Evolutionary conservation across 2,888 invertebrate species (phyloP).

Genomic region (Calameuta pallipes): DNA sequence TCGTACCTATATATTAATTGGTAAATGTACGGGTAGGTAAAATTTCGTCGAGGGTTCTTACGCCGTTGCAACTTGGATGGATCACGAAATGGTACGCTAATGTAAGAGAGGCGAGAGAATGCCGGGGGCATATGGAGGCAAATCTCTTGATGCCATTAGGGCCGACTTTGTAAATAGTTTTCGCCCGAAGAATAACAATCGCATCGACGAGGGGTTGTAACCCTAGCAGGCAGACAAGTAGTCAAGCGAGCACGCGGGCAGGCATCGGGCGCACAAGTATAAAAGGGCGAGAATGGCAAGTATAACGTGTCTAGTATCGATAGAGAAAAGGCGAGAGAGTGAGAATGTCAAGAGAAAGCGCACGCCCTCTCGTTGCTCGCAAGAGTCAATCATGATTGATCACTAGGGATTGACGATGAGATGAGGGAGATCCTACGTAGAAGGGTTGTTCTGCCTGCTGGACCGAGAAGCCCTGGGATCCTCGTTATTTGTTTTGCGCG

Average conservation of each 20-base stretch:
- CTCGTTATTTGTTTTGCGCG: slow-evolving; percentile 60
- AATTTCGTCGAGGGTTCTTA: slow-evolving; percentile 3
- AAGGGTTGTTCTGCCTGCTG: slow-evolving; percentile 48
- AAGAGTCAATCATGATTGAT: slow-evolving; percentile 62
- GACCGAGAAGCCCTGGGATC: slow-evolving; percentile 25
- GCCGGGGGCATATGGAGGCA: slow-evolving; percentile 48
- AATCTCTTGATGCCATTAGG: slow-evolving; percentile 64
- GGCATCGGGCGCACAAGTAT: background rate
- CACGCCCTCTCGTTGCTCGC: slow-evolving; percentile 18
- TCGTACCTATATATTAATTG: background rate
- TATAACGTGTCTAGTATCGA: slow-evolving; percentile 13
- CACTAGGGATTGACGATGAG: slow-evolving; percentile 48
- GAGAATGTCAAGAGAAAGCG: slow-evolving; percentile 41
- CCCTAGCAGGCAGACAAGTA: slow-evolving; percentile 31
- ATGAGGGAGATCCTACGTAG: slow-evolving; percentile 28
- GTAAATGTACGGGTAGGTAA: background rate
- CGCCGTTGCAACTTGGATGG: slow-evolving; percentile 29
- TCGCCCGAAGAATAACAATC: slow-evolving; percentile 63
- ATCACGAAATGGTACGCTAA: slow-evolving; percentile 45
- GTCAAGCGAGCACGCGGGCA: background rate
- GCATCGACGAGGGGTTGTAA: slow-evolving; percentile 39
- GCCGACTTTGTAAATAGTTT: slow-evolving; percentile 65
- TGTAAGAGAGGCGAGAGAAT: slow-evolving; percentile 29
- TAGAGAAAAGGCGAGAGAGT: slow-evolving; percentile 39
- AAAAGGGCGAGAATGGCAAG: background rate